Evolutionary conservation across 2,113 vertebrate species (phyloP).

Genomic region (Plecturocebus donacophilus): DNA sequence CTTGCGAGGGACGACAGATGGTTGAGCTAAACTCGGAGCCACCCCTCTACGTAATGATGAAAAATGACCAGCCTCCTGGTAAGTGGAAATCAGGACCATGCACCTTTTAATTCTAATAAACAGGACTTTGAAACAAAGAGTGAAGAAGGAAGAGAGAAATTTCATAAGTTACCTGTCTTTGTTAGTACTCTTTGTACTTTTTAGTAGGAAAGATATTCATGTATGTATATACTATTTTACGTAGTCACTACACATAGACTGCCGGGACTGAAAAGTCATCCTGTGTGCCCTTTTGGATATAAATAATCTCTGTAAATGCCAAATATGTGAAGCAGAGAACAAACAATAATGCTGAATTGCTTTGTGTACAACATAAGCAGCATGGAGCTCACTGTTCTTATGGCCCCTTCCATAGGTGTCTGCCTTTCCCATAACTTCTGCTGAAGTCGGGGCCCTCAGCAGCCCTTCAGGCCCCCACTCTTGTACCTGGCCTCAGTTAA

Average conservation of each 20-base stretch:
- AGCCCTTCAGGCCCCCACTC: neutral
- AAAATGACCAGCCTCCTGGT: slow-evolving; percentile 70
- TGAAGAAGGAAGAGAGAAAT: neutral
- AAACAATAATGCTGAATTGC: neutral
- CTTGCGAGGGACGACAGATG: slow-evolving; percentile 71
- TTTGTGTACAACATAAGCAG: neutral
- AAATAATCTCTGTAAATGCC: neutral
- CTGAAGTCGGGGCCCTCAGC: neutral
- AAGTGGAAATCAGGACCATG: slow-evolving; percentile 32
- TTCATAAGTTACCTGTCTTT: neutral
- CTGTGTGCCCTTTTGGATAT: neutral
- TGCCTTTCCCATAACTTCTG: neutral
- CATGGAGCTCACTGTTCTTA: neutral
- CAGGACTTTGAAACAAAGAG: slow-evolving; percentile 6
- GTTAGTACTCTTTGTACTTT: neutral
- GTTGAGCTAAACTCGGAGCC: slow-evolving; percentile 57
- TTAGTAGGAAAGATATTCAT: neutral
- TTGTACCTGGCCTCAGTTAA: neutral
- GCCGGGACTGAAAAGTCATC: neutral
- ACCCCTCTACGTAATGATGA: slow-evolving; percentile 53
- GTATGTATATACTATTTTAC: neutral
- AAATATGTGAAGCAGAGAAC: neutral
- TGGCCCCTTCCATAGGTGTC: neutral
- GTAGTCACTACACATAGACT: neutral
- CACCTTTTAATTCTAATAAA: slow-evolving; percentile 50